phyloP scores from a whole-genome alignment of 92 coral and sea anemone genomes.

The Meandrina meandrites region DNA sequence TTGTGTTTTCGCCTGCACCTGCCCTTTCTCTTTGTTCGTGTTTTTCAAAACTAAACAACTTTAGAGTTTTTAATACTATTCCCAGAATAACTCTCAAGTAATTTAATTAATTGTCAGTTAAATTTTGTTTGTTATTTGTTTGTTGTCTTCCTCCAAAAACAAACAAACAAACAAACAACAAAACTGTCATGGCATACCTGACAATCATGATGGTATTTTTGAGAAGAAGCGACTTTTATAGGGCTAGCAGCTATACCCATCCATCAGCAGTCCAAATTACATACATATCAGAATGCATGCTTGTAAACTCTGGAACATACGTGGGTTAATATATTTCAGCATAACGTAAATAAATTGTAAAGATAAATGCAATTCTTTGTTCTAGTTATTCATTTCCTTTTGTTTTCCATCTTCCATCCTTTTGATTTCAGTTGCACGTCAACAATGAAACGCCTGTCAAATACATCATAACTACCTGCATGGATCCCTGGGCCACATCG shows the following conservation, averaged over 20 bases:
- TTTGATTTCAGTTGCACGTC: slow-evolving; percentile 27
- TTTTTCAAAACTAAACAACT: not conserved
- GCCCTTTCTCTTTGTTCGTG: not conserved
- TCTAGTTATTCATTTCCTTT: not conserved
- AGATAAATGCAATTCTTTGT: too few species aligned
- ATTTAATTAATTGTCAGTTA: too few species aligned
- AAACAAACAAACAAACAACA: too few species aligned
- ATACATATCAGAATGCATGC: too few species aligned
- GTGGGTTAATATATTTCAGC: not conserved
- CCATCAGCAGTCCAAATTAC: too few species aligned
- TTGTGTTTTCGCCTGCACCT: not conserved
- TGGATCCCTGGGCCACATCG: slow-evolving; percentile 79
- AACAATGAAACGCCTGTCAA: slow-evolving; percentile 56
- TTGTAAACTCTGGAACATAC: not conserved
- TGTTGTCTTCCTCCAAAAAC: too few species aligned
- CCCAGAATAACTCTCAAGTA: too few species aligned
- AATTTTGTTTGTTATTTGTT: too few species aligned
- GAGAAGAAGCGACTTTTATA: not conserved
- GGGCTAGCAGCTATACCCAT: not conserved
- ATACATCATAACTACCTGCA: slow-evolving; percentile 83
- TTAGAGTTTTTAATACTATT: too few species aligned
- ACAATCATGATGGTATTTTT: too few species aligned
- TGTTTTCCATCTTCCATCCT: not conserved
- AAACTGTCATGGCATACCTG: too few species aligned
- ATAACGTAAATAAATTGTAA: too few species aligned